A percentile compares a stretch with the other conserved stretches of the same genome.
Conservation (phyloP, 2,888 invertebrate species). For the Pandemis corylana region DNA sequence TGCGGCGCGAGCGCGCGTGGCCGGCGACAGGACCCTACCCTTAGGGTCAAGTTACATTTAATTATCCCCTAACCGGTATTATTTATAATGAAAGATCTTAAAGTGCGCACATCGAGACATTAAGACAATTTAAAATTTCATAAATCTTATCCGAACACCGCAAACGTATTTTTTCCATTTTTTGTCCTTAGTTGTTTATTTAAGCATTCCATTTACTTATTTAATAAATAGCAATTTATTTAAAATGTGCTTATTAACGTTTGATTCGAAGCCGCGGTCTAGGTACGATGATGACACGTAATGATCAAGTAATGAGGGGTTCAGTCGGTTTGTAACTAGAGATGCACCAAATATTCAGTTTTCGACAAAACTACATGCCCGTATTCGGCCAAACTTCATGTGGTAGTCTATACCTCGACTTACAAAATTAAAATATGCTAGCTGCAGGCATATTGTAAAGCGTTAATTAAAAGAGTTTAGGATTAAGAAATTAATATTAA, state of each 20-base stretch:
- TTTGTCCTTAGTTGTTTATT: constrained; percentile 10
- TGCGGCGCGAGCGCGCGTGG: constrained; percentile 31
- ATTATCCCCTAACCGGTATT: constrained; percentile 13
- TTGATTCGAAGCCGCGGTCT: constrained; percentile 34
- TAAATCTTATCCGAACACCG: constrained; percentile 37
- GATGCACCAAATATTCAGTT: too few species aligned
- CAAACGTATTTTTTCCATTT: constrained; percentile 12
- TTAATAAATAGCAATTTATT: constrained; percentile 37
- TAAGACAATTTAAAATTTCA: constrained; percentile 38
- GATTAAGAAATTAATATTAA: too few species aligned
- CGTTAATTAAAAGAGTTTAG: too few species aligned
- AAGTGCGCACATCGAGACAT: constrained; percentile 46
- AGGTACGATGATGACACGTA: constrained; percentile 10
- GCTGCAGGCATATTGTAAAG: too few species aligned
- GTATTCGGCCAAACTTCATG: too few species aligned
- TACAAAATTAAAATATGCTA: too few species aligned
- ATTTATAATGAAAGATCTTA: constrained; percentile 32
- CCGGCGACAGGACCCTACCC: constrained; percentile 14
- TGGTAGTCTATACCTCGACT: too few species aligned
- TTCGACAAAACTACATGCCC: too few species aligned
- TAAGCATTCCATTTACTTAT: constrained; percentile 35
- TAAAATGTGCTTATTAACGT: constrained; percentile 37
- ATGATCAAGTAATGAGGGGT: constrained; percentile 20
- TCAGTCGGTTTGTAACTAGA: constrained; percentile 1
- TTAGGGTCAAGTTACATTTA: neutral